These are phyloP conservation scores for Tenebrosternarchus preto DNA, from an alignment of 2,113 vertebrate species.

Conservation along the genomic window DNA sequence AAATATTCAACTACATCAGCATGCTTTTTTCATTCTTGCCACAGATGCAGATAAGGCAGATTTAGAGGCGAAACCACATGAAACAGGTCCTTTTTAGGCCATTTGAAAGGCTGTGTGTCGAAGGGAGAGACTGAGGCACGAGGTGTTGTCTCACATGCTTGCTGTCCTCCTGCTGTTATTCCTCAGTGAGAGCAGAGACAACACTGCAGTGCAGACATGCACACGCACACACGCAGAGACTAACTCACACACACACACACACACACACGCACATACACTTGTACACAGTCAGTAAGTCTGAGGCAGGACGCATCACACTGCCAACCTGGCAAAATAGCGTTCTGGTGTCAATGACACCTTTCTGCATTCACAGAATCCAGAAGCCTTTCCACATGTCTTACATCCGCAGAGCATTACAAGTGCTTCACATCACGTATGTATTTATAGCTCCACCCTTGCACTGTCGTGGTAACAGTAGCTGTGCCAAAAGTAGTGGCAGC, in stretches of 20 bases:
- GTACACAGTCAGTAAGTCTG: constrained; percentile 18
- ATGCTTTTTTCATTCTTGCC: constrained; percentile 1
- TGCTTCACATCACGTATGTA: constrained; percentile 50
- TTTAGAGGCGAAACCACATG: not conserved
- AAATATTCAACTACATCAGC: constrained; percentile 31
- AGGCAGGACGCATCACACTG: constrained; percentile 2
- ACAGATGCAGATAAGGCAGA: constrained; percentile 14
- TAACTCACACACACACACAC: not conserved
- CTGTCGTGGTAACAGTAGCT: constrained; percentile 13
- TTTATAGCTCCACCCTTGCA: constrained; percentile 48
- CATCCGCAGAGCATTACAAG: not conserved
- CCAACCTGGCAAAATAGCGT: constrained; percentile 15
- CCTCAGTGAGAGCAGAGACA: constrained; percentile 13
- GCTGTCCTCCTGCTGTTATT: constrained; percentile 24
- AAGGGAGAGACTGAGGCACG: constrained; percentile 29
- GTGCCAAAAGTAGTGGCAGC: constrained; percentile 45
- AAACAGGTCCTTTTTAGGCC: not conserved
- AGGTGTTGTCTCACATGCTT: constrained; percentile 30
- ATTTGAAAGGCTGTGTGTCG: not conserved
- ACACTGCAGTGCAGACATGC: constrained; percentile 49
- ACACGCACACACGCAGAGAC: too few species aligned
- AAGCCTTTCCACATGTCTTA: not conserved
- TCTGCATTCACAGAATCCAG: not conserved
- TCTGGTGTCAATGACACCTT: not conserved
- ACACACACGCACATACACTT: constrained; percentile 1